Conservation (phyloP, 2,797 vertebrate species). For the Semotilus atromaculatus region DNA sequence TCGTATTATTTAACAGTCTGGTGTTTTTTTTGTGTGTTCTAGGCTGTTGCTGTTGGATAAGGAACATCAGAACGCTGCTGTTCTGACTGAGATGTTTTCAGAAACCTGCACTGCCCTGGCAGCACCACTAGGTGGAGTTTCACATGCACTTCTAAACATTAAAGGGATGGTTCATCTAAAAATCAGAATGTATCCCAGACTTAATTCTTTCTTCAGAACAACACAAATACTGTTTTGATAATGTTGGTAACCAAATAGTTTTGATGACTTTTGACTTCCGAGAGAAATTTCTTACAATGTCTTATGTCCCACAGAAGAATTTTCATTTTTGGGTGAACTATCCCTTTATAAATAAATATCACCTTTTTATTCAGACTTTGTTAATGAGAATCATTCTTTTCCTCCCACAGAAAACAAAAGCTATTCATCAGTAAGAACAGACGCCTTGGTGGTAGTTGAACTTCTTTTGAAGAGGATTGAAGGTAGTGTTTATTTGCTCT, state of each 20-base stretch:
- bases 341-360: not conserved
- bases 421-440: constrained; percentile 95
- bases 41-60: constrained; percentile 91
- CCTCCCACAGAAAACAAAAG: constrained; percentile 91
- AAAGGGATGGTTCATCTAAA: not conserved
- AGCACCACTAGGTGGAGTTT: constrained; percentile 87
- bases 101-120: constrained; percentile 91
- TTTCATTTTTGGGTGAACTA: not conserved
- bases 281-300: not conserved
- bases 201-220: not conserved
- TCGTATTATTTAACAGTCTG: not conserved
- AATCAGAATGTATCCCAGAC: not conserved
- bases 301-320: not conserved
- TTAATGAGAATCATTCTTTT: constrained; percentile 10
- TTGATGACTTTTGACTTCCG: not conserved
- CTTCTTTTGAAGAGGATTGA: constrained; percentile 89
- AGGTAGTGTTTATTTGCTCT: constrained; percentile 73
- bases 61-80: constrained; percentile 79
- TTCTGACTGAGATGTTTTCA: constrained; percentile 87
- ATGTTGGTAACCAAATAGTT: not conserved
- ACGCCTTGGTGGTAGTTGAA: constrained; percentile 93
- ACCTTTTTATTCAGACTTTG: not conserved
- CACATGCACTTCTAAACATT: not conserved
- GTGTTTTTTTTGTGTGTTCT: constrained; percentile 46
- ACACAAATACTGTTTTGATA: not conserved